Evolutionary conservation across 2,113 vertebrate species (phyloP), one percentile per base, ranked within the genome.

Genomic region (Nothoprocta pentlandii): DNA sequence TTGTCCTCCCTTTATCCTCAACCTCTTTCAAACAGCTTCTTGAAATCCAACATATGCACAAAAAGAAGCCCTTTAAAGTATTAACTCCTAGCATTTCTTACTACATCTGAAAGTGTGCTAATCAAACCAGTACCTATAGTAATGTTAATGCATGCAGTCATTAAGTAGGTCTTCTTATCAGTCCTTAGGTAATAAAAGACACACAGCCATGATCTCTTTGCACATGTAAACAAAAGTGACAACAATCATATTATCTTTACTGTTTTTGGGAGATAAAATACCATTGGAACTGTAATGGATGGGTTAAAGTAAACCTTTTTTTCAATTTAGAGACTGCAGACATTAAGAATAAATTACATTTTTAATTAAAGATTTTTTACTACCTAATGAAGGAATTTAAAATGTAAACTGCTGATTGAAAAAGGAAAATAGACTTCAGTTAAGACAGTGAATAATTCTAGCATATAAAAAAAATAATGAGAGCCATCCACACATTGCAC

Each of bases 341-440:
- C 61, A 83, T 82, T 81, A 87, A 89, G 75, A 87, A 93, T 96
- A 92, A 96, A 96, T 96, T 95, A 86, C 90, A 71, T 94, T 92
- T 93, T 95, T 97, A 97, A 97, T 97, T 95, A 97, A 94, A 94
- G 75, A 58, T 30, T 85, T 95, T 95, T 94, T 94, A 95, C 94
- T 87, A 47, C 80, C 78, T 93, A 77, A 92, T 89, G 85, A 91
- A 93, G 80, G 66, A 89, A 92, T 96, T 95, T 93, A 81, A 96
- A 96, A 92, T 86, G 69, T 95, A 97, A 94, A 93, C 94, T 82
- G 87, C 94, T 95, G 93, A 96, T 93, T 96, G 93, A 77, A 96
- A 92, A 67, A 84, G 80, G 71, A 80, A 92, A 94, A 87, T 89
- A 90, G 91, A 86, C 8, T 5, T 47, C 83, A 78, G 95, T 96